A percentile compares a stretch with the other conserved stretches of the same genome.
These are phyloP conservation scores for Calliopsis andreniformis DNA, from an alignment of 1,140 invertebrate genomes.

Conservation along the genomic window DNA sequence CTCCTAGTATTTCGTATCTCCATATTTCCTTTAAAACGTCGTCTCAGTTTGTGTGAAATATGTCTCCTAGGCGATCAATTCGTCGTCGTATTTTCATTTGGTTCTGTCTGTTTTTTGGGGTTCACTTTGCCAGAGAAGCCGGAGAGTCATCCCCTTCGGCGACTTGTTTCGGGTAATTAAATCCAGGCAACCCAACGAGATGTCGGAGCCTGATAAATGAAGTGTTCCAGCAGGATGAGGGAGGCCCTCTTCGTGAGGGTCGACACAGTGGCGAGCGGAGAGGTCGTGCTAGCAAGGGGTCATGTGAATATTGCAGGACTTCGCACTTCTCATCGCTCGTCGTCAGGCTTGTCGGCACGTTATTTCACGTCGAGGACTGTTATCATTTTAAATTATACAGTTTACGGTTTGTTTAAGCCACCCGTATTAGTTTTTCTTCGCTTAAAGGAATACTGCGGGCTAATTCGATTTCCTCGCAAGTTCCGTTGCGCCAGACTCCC, in stretches of 20 bases:
- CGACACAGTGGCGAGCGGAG: conserved; percentile 52
- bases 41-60: background rate
- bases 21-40: no score
- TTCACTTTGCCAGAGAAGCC: conserved; percentile 41
- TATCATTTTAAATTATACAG: conserved; percentile 19
- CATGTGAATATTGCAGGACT: conserved; percentile 68
- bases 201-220: conserved; percentile 72
- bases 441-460: background rate
- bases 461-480: background rate
- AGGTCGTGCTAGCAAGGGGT: conserved; percentile 53
- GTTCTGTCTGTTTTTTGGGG: conserved; percentile 29
- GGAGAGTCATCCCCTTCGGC: conserved; percentile 57
- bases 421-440: background rate
- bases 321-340: conserved; percentile 58
- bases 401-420: background rate
- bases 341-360: conserved; percentile 53
- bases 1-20: no score
- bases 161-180: conserved; percentile 73
- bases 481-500: background rate
- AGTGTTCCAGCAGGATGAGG: conserved; percentile 63
- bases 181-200: conserved; percentile 69
- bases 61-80: conserved; percentile 1
- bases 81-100: conserved; percentile 46
- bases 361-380: conserved; percentile 40
- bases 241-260: conserved; percentile 54